Percentiles rank a stretch among this genome's conserved stretches.
Evolutionary conservation across 1,140 invertebrate species (phyloP).

Genomic region (Zophobas atratus): DNA sequence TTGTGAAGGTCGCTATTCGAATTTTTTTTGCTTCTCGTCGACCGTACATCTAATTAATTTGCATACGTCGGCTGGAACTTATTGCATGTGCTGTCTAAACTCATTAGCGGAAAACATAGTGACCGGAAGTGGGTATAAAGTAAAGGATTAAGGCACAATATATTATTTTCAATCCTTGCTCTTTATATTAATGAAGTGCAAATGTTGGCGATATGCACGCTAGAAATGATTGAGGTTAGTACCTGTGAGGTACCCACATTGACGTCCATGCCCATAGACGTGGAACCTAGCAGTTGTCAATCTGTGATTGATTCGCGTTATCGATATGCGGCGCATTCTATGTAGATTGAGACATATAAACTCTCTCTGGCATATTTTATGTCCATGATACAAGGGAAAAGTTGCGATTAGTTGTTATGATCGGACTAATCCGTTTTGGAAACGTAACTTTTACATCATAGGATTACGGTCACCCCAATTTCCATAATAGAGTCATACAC

Average conservation of each 20-base stretch:
- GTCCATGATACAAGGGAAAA: not conserved
- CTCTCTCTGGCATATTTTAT: slow-evolving; percentile 4
- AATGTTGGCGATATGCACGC: slow-evolving; percentile 24
- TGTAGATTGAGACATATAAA: slow-evolving; percentile 34
- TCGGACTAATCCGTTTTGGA: no score
- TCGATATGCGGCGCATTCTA: slow-evolving; percentile 9
- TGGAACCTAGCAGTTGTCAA: slow-evolving; percentile 2
- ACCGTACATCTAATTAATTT: slow-evolving; percentile 22
- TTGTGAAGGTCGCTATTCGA: not conserved
- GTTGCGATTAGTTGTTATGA: no score
- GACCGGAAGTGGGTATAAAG: slow-evolving; percentile 32
- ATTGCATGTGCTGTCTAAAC: slow-evolving; percentile 35
- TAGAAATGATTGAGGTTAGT: not conserved
- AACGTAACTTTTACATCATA: no score
- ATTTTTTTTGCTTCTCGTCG: not conserved
- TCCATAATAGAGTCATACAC: slow-evolving; percentile 57
- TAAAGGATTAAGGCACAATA: slow-evolving; percentile 17
- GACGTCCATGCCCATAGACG: slow-evolving; percentile 6
- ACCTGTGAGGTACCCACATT: slow-evolving; percentile 8
- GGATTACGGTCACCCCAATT: slow-evolving; percentile 48
- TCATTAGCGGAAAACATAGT: slow-evolving; percentile 33
- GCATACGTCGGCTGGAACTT: slow-evolving; percentile 1
- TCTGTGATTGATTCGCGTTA: slow-evolving; percentile 15
- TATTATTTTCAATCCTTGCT: slow-evolving; percentile 3
- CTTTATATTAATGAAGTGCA: slow-evolving; percentile 20